Base-by-base conservation (phyloP, 2,888 invertebrate genomes). In the Doris montereyensis region DNA sequence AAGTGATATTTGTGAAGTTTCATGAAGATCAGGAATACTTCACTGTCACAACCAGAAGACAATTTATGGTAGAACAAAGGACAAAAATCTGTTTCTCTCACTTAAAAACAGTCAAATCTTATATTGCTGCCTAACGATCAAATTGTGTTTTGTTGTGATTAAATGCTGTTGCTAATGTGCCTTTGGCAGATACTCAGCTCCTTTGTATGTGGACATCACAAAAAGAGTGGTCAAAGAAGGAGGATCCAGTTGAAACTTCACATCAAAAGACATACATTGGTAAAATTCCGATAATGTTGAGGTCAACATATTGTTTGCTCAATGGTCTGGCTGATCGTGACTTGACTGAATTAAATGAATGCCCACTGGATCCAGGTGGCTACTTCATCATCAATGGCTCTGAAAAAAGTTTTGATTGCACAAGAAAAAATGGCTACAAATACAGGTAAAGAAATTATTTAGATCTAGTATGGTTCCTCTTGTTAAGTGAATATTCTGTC, bases 391-490 rank as follows among this genome's bases (percentile, higher is more conserved):
- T 99, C 83, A 99, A 99, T 91, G 99, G 99, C 0, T 99, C 99
- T 5, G 99, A 99, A 92, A n/a, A 98, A 98, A 92, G 94, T 99
- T 1, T 93, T 99, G 41, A 99, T 99, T 91, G 99, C 99, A 0
- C 99, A 99, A 92, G 99, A 99, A 91, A 99, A 99, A 93, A 99
- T 99, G 99, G 99, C 99, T 4, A 99, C 99, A 5, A 99, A 99
- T 91, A 99, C 99, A 68, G 91, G 91, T 91, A 83, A 1, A n/a
- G n/a, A n/a, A n/a, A n/a, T n/a, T n/a, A n/a, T n/a, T n/a, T n/a
- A n/a, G n/a, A n/a, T n/a, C n/a, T n/a, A n/a, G n/a, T n/a, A n/a
- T n/a, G n/a, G n/a, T n/a, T n/a, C n/a, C n/a, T n/a, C n/a, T n/a
- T n/a, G n/a, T n/a, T n/a, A n/a, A n/a, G n/a, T n/a, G n/a, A n/a